Evolutionary conservation across 2,888 invertebrate species (phyloP), one percentile per base, ranked within the genome.

Genomic region (Oscheius onirici): DNA sequence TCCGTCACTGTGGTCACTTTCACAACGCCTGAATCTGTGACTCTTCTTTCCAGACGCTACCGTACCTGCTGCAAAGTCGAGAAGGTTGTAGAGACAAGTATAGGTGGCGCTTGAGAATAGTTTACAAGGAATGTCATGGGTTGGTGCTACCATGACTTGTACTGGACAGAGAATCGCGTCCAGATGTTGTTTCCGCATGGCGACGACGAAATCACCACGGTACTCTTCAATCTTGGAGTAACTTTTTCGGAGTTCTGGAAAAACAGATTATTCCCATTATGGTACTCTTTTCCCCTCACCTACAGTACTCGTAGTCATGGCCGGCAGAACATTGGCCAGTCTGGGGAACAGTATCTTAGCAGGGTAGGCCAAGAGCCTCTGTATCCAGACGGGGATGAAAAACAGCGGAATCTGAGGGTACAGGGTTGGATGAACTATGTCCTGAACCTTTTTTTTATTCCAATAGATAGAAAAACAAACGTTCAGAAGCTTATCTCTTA

Each of bases 21-120:
- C 8, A 88, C 86, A 6, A 86, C 84, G 5, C 34, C 34, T 34
- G 34, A 34, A 34, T 6, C 5, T 34, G 8, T 34, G 34, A 6
- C 3, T 34, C 8, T 34, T 34, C 34, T 8, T 34, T 34, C 34
- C 3, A 34, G 8, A 34, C 5, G 34, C 8, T 3, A 6, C 34
- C 5, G 5, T 34, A 54, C 88, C 88, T 22, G 85, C 86, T 3
- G 88, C 88, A 67, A 85, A 88, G 51, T 69, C 69, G 2, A 88
- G 76, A 15, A 86, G 73, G 69, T 88, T 88, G 80, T 81, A 88
- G 54, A 88, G 65, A 22, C 79, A 75, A 1, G 87, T 88, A 77
- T 85, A 87, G 28, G 81, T 83, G 17, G 76, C 75, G 2, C 78
- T 84, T n/a, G 81, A 69, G 58, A 80, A 78, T 2, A 86, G 72